A percentile compares a stretch with the other conserved stretches of the same genome.
These are phyloP conservation scores for Caenorhabditis briggsae DNA, from an alignment of 1,140 invertebrate species.

Conservation along the genomic window DNA sequence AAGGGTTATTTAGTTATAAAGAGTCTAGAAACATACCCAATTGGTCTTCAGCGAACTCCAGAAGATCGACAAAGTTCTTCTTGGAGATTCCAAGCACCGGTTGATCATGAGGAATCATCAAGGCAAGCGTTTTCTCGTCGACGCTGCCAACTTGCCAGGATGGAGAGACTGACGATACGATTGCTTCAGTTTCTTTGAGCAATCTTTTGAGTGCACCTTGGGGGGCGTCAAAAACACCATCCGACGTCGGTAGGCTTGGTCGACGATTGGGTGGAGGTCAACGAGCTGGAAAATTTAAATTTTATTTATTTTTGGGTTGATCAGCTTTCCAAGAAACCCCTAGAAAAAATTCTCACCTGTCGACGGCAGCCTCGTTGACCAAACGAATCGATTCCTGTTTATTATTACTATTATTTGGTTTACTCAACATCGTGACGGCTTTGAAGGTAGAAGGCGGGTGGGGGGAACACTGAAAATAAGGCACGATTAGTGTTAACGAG, in stretches of 20 bases:
- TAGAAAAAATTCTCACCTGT: neutral
- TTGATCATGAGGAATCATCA: constrained; percentile 58
- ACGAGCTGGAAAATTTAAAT: constrained; percentile 1
- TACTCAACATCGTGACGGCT: constrained; percentile 38
- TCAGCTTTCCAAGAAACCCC: neutral
- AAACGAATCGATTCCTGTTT: neutral
- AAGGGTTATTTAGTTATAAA: neutral
- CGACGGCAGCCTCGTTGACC: constrained; percentile 28
- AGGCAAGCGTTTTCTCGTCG: constrained; percentile 44
- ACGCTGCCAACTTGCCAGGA: constrained; percentile 47
- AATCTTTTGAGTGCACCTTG: neutral
- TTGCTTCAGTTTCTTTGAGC: constrained; percentile 19
- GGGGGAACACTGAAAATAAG: constrained; percentile 26
- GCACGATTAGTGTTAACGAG: neutral
- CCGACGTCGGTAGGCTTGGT: constrained; percentile 51
- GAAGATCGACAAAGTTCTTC: constrained; percentile 58
- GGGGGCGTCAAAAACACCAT: constrained; percentile 64
- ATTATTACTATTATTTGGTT: constrained; percentile 25
- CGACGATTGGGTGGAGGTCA: constrained; percentile 2
- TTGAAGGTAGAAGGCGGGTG: neutral
- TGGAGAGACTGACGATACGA: constrained; percentile 55
- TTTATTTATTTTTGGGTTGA: too few species aligned
- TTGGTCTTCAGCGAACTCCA: constrained; percentile 58
- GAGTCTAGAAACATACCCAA: constrained; percentile 23
- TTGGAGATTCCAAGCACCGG: constrained; percentile 49